These are phyloP conservation scores for Echinops telfairi DNA, from an alignment of 2,113 vertebrate genomes.

Conservation along the genomic window DNA sequence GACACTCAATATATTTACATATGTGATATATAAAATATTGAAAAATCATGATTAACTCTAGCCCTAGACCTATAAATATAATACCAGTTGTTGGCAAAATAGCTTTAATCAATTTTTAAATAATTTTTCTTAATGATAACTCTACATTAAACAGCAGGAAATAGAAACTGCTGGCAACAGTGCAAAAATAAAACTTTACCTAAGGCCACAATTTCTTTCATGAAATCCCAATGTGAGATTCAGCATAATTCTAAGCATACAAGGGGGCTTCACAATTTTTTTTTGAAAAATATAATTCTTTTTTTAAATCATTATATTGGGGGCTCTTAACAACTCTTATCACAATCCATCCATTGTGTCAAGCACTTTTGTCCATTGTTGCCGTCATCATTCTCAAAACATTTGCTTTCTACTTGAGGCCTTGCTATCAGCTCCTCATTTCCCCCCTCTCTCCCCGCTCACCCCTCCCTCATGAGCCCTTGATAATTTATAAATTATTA, in stretches of 20 bases:
- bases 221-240: background rate
- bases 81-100: background rate
- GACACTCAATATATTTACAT: slow-evolving; percentile 18
- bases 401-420: no score
- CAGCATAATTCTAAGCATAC: background rate
- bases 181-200: slow-evolving; percentile 36
- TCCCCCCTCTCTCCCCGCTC: no score
- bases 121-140: slow-evolving; percentile 45
- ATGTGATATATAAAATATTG: slow-evolving; percentile 31
- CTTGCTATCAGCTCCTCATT: no score
- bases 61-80: slow-evolving; percentile 15
- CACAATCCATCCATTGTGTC: no score
- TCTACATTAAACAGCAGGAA: background rate
- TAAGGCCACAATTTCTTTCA: background rate
- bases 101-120: slow-evolving; percentile 6
- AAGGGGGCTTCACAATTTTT: no score
- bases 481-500: no score
- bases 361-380: no score
- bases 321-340: no score
- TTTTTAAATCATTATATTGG: no score
- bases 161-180: background rate
- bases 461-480: no score
- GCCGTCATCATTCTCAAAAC: no score
- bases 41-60: background rate
- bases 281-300: no score